These are phyloP conservation scores for Notothenia rossii DNA, from an alignment of 2,113 vertebrate genomes.

Conservation along the genomic window DNA sequence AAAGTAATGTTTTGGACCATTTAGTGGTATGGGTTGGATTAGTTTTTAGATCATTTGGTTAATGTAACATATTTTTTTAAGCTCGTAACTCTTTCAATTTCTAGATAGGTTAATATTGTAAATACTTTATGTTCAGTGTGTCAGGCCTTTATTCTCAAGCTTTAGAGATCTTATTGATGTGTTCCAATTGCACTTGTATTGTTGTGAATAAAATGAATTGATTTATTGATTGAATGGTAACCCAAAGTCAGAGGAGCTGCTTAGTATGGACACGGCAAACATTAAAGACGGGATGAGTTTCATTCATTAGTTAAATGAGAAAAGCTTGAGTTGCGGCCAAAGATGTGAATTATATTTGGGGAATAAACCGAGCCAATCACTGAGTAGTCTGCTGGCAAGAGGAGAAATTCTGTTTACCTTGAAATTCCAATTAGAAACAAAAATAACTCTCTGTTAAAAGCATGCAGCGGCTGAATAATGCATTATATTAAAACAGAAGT, in stretches of 20 bases:
- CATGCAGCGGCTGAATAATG: constrained; percentile 62
- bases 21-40: too few species aligned
- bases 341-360: constrained; percentile 62
- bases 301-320: constrained; percentile 79
- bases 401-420: constrained; percentile 53
- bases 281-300: constrained; percentile 42
- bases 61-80: too few species aligned
- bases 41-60: too few species aligned
- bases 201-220: too few species aligned
- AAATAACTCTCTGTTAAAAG: constrained; percentile 41
- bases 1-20: too few species aligned
- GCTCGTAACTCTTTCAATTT: too few species aligned
- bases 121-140: too few species aligned
- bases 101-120: too few species aligned
- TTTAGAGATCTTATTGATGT: too few species aligned
- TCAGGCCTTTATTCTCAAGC: too few species aligned
- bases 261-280: constrained; percentile 29
- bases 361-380: constrained; percentile 61
- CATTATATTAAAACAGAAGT: constrained; percentile 53
- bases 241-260: constrained; percentile 31
- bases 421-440: constrained; percentile 61
- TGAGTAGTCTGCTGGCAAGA: constrained; percentile 80
- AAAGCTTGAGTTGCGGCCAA: constrained; percentile 68
- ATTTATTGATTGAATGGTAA: too few species aligned
- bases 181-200: too few species aligned